A percentile compares a stretch with the other conserved stretches of the same genome.
These are phyloP conservation scores for Cardiocondyla obscurior DNA, from an alignment of 1,140 invertebrate genomes.

Conservation along the genomic window DNA sequence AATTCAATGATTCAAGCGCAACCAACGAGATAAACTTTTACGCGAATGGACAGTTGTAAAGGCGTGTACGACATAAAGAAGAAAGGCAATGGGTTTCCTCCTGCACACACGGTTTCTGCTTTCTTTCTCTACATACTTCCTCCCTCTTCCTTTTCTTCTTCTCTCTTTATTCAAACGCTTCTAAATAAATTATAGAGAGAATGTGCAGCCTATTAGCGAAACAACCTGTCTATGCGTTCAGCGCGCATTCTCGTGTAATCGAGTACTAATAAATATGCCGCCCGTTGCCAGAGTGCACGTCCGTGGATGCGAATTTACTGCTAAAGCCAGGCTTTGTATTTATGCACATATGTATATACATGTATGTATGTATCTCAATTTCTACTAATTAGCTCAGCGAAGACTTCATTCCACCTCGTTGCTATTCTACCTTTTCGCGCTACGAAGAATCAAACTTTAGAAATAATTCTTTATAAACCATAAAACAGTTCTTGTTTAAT, in stretches of 20 bases:
- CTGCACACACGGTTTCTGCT: background rate
- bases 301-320: constrained; percentile 3
- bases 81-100: background rate
- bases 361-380: constrained; percentile 1
- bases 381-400: constrained; percentile 1
- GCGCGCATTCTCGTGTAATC: constrained; percentile 35
- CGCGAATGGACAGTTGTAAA: constrained; percentile 4
- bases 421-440: background rate
- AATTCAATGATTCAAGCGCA: background rate
- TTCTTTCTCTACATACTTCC: background rate
- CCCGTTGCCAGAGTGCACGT: constrained; percentile 7
- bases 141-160: background rate
- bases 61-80: background rate
- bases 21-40: constrained; percentile 9
- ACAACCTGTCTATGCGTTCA: constrained; percentile 62
- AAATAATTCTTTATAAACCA: background rate
- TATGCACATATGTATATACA: background rate
- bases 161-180: constrained; percentile 17
- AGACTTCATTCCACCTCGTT: background rate
- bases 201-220: constrained; percentile 66
- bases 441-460: background rate
- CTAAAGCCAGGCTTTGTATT: background rate
- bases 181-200: constrained; percentile 68
- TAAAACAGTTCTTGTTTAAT: too few species aligned
- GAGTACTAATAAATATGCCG: constrained; percentile 39